Conservation (phyloP, 2,113 vertebrate species). For the Dipodomys stephensi region DNA sequence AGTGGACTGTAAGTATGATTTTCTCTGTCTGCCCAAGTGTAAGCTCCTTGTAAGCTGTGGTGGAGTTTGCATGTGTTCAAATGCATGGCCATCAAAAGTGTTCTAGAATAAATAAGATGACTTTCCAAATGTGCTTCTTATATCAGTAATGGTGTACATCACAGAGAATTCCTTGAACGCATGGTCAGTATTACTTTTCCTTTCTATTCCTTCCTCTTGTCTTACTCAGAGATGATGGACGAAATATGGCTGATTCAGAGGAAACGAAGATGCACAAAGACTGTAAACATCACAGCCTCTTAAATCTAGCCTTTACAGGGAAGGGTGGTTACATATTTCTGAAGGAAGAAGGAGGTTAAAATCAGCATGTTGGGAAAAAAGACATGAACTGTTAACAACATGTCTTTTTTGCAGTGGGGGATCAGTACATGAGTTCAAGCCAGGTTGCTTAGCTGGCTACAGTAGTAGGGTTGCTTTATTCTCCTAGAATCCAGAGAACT, state of each 20-base stretch:
- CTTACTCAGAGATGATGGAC: background rate
- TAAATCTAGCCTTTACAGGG: conserved; percentile 44
- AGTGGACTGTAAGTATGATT: background rate
- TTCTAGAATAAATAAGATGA: conserved; percentile 8
- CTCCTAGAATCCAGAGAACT: conserved; percentile 57
- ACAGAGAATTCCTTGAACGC: background rate
- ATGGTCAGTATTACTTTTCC: background rate
- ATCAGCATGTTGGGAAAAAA: conserved; percentile 48
- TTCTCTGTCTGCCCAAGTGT: background rate
- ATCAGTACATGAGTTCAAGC: conserved; percentile 50
- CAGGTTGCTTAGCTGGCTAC: conserved; percentile 40
- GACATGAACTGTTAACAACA: conserved; percentile 23
- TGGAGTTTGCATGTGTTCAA: background rate
- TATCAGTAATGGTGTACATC: background rate
- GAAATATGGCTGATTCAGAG: background rate
- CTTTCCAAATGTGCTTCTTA: background rate
- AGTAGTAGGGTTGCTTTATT: conserved; percentile 47
- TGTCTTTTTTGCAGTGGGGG: conserved; percentile 14
- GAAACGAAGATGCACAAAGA: background rate
- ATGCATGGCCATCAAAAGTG: background rate
- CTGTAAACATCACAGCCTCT: background rate
- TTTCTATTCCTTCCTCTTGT: background rate
- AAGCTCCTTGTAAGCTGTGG: background rate
- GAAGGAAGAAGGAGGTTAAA: conserved; percentile 50
- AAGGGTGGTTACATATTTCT: conserved; percentile 21